Evolutionary conservation across 2,888 invertebrate species (phyloP).

Genomic region (Amiota mariae): DNA sequence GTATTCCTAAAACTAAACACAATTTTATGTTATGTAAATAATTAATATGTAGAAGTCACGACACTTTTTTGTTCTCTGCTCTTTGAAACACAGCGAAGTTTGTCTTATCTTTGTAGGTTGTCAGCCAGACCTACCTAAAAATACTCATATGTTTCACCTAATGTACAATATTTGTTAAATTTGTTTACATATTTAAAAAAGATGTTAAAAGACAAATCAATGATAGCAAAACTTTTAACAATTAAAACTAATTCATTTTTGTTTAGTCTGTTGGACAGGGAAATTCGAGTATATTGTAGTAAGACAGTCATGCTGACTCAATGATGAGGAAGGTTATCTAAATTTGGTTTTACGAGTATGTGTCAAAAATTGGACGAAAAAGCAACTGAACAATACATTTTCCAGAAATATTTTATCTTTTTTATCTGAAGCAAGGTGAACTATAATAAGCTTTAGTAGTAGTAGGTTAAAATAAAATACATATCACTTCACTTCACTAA

Average conservation of each 20-base stretch:
- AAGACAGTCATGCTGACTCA: too few relatives aligned
- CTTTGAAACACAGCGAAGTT: not conserved
- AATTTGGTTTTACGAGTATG: too few relatives aligned
- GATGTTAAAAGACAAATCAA: not conserved
- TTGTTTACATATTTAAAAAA: conserved; percentile 8
- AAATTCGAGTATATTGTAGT: not conserved
- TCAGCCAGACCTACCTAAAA: conserved; percentile 8
- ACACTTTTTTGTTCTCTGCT: conserved; percentile 39
- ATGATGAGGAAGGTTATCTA: too few relatives aligned
- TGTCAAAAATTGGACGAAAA: not conserved
- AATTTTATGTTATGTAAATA: conserved; percentile 21
- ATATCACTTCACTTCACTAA: too few relatives aligned
- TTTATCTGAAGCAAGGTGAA: not conserved
- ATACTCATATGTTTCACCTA: not conserved
- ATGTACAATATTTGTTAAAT: conserved; percentile 10
- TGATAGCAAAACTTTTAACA: conserved; percentile 15
- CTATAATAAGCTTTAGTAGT: too few relatives aligned
- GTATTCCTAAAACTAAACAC: not conserved
- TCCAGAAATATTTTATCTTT: not conserved
- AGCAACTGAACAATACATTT: not conserved
- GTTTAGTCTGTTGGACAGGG: not conserved
- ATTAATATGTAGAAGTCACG: conserved; percentile 34
- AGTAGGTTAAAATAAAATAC: too few relatives aligned
- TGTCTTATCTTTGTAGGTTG: conserved; percentile 24
- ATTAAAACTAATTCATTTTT: conserved; percentile 25